Evolutionary conservation across 2,888 invertebrate species (phyloP), one percentile per base, ranked within the genome.

Genomic region (Hypomecis punctinalis): DNA sequence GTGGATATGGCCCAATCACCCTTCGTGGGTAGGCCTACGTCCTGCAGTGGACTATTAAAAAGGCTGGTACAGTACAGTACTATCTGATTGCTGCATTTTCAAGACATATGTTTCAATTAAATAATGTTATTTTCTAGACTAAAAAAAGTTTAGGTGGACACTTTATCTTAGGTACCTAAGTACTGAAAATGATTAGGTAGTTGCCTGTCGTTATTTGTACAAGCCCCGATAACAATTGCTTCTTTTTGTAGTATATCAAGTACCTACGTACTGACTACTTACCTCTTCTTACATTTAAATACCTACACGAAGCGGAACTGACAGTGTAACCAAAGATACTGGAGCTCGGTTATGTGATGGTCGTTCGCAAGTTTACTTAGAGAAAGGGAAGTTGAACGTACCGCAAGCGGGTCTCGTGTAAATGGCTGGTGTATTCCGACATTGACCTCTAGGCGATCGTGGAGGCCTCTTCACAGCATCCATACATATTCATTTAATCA

Each of bases 401-500:
- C 70, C 63, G 69, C 68, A 46, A 65, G 75, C 75, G 76, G 83
- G 63, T 84, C 83, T 77, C 9, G 63, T 47, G 78, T 70, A 51
- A 76, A 43, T 83, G 83, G 85, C 74, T 77, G 78, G 73, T 69
- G 79, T 78, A 78, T 82, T 81, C 81, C 85, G 89, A 89, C 90
- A 90, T 89, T 91, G 90, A 90, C 90, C 90, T 84, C 88, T 83
- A 80, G 80, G 77, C 84, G 83, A 83, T 81, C 82, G 82, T 61
- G 74, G 82, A 85, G 85, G 85, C 84, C 82, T 87, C 87, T 76
- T 85, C 85, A 87, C 80, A 72, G 76, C 73, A 79, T 71, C 67
- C 74, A 86, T 86, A 83, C 83, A 86, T 89, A 88, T 89, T 89
- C 86, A 88, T 82, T 83, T 76, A 73, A 78, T 82, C 80, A 86